These are phyloP conservation scores for Palaemon carinicauda DNA, from an alignment of 1,140 invertebrate species.

Conservation along the genomic window DNA sequence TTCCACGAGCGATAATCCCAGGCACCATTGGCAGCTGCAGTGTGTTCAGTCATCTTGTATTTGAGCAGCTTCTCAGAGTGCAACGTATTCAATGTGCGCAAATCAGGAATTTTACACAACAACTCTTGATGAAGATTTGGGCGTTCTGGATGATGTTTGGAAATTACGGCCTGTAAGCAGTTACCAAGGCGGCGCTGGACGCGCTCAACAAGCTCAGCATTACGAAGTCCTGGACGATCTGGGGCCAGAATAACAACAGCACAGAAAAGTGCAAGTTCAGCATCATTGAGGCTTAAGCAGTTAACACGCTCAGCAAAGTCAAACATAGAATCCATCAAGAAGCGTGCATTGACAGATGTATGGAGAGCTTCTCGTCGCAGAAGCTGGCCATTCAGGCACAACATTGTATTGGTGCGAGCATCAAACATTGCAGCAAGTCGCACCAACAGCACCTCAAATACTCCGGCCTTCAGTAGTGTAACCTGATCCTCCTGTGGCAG, in stretches of 20 bases:
- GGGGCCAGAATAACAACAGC: conserved; percentile 93
- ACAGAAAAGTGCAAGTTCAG: conserved; percentile 93
- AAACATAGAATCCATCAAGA: conserved; percentile 96
- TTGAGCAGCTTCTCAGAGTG: conserved; percentile 95
- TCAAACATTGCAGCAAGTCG: conserved; percentile 94
- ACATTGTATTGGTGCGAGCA: conserved; percentile 70
- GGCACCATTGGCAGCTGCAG: conserved; percentile 72
- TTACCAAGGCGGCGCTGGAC: conserved; percentile 89
- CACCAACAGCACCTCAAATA: conserved; percentile 93
- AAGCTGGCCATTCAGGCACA: conserved; percentile 91
- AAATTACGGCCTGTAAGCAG: conserved; percentile 84
- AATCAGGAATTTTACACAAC: conserved; percentile 92
- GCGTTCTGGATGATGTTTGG: conserved; percentile 75
- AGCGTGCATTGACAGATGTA: conserved; percentile 81
- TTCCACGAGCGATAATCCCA: conserved; percentile 48
- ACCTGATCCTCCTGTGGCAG: conserved; percentile 97
- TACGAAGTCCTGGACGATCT: conserved; percentile 89
- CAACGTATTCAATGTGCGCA: conserved; percentile 92
- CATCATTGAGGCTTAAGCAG: conserved; percentile 85
- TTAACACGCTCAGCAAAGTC: conserved; percentile 96
- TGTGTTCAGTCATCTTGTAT: conserved; percentile 87
- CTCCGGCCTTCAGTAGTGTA: conserved; percentile 92
- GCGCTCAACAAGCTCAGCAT: conserved; percentile 88
- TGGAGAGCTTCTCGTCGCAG: conserved; percentile 89
- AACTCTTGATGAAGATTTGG: conserved; percentile 84